phyloP scores from a whole-genome alignment of 2,888 invertebrate species.

The Trachelus stipa region DNA sequence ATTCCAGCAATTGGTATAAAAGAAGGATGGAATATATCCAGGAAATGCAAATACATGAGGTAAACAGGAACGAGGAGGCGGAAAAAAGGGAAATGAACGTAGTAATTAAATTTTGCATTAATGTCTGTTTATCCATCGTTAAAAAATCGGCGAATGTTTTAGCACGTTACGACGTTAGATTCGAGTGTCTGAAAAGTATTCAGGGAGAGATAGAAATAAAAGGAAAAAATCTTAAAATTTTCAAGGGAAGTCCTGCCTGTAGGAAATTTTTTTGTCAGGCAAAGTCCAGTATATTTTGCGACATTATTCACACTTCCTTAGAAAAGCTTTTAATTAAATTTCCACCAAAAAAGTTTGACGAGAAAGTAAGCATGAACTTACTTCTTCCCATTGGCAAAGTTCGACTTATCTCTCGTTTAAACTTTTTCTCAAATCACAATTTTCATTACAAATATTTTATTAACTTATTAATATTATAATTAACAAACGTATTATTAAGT shows the following conservation, averaged over 20 bases:
- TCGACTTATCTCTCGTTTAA: neutral
- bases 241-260: neutral
- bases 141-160: too few relatives aligned
- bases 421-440: neutral
- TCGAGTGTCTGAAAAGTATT: neutral
- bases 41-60: neutral
- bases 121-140: neutral
- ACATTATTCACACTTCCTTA: neutral
- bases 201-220: neutral
- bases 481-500: neutral
- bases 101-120: neutral
- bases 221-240: neutral
- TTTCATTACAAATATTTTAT: neutral
- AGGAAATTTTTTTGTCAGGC: neutral
- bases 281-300: neutral
- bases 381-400: neutral
- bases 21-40: neutral
- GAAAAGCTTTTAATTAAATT: neutral
- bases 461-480: neutral
- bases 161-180: too few relatives aligned
- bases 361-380: neutral
- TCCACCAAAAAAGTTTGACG: neutral
- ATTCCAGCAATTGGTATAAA: neutral
- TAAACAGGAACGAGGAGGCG: neutral
- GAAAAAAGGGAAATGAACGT: neutral